Evolutionary conservation across 2,888 invertebrate species (phyloP).

Genomic region (Malacosoma neustria): DNA sequence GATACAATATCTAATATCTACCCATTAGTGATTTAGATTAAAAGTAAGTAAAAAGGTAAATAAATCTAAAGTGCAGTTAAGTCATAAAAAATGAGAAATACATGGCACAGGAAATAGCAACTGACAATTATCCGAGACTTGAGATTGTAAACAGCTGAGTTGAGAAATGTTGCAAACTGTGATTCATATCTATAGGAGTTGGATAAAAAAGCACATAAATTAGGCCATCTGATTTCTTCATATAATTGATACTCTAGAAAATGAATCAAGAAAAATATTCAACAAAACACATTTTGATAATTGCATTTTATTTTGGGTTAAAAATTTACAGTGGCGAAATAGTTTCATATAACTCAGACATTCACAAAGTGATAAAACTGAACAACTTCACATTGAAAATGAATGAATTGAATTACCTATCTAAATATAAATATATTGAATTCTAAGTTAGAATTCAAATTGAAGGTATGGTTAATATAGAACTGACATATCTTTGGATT

Average conservation of each 20-base stretch:
- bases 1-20: too few species aligned
- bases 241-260: neutral
- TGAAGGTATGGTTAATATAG: too few species aligned
- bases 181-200: slow-evolving; percentile 36
- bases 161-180: slow-evolving; percentile 29
- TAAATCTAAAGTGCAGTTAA: slow-evolving; percentile 23
- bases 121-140: slow-evolving; percentile 48
- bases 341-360: too few species aligned
- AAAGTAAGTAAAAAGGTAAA: neutral
- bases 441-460: too few species aligned
- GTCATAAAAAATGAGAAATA: slow-evolving; percentile 44
- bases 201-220: slow-evolving; percentile 20
- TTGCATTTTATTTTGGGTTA: neutral
- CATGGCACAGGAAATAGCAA: slow-evolving; percentile 63
- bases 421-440: too few species aligned
- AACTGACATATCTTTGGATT: neutral
- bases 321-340: too few species aligned
- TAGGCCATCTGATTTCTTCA: slow-evolving; percentile 24
- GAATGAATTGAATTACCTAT: too few species aligned
- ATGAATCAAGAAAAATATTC: neutral
- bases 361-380: too few species aligned
- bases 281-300: neutral
- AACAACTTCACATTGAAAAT: too few species aligned
- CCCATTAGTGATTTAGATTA: too few species aligned
- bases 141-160: slow-evolving; percentile 34